Base-by-base conservation (phyloP, 2,888 invertebrate species). In the Scelioninae gen. 1 region DNA sequence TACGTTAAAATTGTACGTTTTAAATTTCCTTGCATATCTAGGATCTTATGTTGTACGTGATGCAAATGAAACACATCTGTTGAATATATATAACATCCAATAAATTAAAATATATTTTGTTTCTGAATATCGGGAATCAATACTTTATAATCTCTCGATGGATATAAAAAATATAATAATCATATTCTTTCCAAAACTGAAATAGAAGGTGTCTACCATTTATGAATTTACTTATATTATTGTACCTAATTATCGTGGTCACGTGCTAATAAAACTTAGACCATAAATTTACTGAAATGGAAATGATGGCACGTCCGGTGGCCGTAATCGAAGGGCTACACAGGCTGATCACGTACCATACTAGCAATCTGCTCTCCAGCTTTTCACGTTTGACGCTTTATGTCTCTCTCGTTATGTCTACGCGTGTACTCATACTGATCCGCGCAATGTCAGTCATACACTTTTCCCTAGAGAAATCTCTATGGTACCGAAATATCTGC, bases 361-460 rank as follows among this genome's bases (percentile, higher is more conserved):
- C 83, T 58, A 83, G 85, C 87, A 87, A 88, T 88, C 86, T 87
- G 88, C 85, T 86, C 86, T 84, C 75, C 78, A 81, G 83, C 85
- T 82, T 85, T 85, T 89, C 88, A 88, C 88, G 87, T 88, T 88
- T 89, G 88, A 89, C 87, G 87, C 86, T 88, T 89, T 87, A 87
- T 87, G 88, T 88, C 88, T 86, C 83, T 82, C 86, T 65, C 86
- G 86, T 86, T 87, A 86, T 85, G 85, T 83, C 84, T 86, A 85
- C 79, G 74, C 83, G 82, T 82, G 84, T 72, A 58, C 84, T 87
- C 80, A 51, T 71, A 76, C 78, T 56, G 69, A 78, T 75, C 81
- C 29, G 62, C 49, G 51, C 53, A 72, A 83, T 80, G 84, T 78
- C 84, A 83, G 83, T 83, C 82, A 83, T 74, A 34, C 63, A 74